Percentiles rank a stretch among this genome's conserved stretches.
Evolutionary conservation across 1,140 invertebrate genomes (phyloP).

Genomic region (Trachymyrmex septentrionalis): DNA sequence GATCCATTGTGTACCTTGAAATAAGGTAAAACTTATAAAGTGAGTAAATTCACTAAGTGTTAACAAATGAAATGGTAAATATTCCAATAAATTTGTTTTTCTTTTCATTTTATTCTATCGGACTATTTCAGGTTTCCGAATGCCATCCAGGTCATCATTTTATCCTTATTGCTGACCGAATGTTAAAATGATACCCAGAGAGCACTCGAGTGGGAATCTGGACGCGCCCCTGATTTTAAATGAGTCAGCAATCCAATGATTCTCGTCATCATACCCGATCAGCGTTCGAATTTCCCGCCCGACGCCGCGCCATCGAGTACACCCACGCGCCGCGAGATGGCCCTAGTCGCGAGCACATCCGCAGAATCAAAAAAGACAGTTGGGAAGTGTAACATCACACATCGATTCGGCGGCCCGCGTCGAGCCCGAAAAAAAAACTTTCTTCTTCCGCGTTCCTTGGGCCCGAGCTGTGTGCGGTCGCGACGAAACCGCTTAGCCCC

Average conservation of each 20-base stretch:
- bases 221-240: neutral
- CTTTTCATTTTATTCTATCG: too few species aligned
- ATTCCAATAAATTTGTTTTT: too few species aligned
- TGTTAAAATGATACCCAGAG: too few species aligned
- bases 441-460: constrained; percentile 64
- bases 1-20: too few species aligned
- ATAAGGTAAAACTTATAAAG: too few species aligned
- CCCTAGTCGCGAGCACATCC: constrained; percentile 72
- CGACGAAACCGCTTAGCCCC: constrained; percentile 26
- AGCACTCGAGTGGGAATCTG: too few species aligned
- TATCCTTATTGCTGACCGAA: too few species aligned
- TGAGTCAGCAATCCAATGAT: neutral
- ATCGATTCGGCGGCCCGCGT: constrained; percentile 81
- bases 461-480: constrained; percentile 16
- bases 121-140: too few species aligned
- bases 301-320: constrained; percentile 1
- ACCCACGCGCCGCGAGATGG: constrained; percentile 68
- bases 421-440: constrained; percentile 74
- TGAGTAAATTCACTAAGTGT: too few species aligned
- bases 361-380: constrained; percentile 85
- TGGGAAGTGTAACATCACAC: constrained; percentile 82
- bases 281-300: constrained; percentile 36
- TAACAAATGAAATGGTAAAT: too few species aligned
- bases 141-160: too few species aligned
- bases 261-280: neutral